Percentiles rank a stretch among this genome's conserved stretches.
These are phyloP conservation scores for Garra rufa DNA, from an alignment of 2,113 vertebrate species.

Conservation along the genomic window DNA sequence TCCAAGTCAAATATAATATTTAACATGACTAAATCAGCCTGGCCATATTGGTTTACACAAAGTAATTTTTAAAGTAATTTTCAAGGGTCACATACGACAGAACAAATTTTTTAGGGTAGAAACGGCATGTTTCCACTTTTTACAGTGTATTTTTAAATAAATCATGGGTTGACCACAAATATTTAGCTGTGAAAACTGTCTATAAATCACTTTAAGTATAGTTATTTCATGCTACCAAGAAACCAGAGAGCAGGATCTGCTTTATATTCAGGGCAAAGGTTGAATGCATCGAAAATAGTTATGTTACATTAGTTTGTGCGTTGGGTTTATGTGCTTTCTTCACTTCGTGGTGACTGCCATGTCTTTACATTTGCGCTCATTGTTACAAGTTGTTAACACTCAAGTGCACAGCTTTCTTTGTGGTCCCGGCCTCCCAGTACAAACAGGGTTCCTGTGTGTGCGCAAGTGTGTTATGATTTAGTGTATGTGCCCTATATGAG, in stretches of 20 bases:
- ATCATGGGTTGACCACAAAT: slow-evolving; percentile 26
- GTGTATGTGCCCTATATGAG: slow-evolving; percentile 66
- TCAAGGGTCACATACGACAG: neutral
- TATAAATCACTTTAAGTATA: slow-evolving; percentile 32
- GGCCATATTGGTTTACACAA: neutral
- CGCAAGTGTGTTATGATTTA: slow-evolving; percentile 54
- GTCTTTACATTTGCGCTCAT: slow-evolving; percentile 51
- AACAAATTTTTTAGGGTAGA: neutral
- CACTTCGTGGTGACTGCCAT: neutral
- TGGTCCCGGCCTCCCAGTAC: slow-evolving; percentile 42
- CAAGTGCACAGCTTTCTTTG: slow-evolving; percentile 55
- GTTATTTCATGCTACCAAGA: slow-evolving; percentile 31
- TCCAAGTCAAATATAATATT: neutral
- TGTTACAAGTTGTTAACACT: slow-evolving; percentile 53
- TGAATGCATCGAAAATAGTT: neutral
- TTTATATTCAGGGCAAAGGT: slow-evolving; percentile 11
- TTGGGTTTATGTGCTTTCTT: neutral
- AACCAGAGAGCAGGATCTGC: neutral
- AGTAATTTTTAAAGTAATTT: neutral
- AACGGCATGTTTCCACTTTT: slow-evolving; percentile 3
- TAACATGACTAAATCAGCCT: neutral
- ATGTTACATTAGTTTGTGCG: neutral
- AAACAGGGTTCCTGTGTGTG: slow-evolving; percentile 40
- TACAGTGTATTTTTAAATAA: slow-evolving; percentile 26
- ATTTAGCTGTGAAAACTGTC: slow-evolving; percentile 29